Base-by-base conservation (phyloP, 2,888 invertebrate genomes). In the Ephialtes manifestator region DNA sequence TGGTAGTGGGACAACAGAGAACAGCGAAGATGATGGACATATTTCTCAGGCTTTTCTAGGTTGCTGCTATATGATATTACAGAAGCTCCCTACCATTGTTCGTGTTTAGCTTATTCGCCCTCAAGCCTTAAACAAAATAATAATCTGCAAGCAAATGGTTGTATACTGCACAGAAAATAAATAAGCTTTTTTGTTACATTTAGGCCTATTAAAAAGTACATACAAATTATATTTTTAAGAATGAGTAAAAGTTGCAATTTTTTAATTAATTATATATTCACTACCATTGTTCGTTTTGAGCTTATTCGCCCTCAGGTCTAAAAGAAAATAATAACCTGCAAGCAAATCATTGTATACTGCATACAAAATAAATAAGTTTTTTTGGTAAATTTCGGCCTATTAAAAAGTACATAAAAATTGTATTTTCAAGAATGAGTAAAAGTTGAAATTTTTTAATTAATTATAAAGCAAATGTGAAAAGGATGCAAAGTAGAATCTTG, bases 21-120 rank as follows among this genome's bases (percentile, higher is more conserved):
- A 55, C 51, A 43, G 51, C 43, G 4, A 43, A 39, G 43, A 63
- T 65, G 53, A 80, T 43, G 28, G 20, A 53, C 31, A 24, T 43
- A 65, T 70, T 28, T 28, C 71, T 55, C 60, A 11, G 60, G 60
- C 39, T 65, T 71, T 53, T 65, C 39, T 18, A 7, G 15, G n/a
- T 35, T n/a, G 11, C 60, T 39, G 11, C 24, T 18, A 55, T 13
- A 28, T 46, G 4, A 46, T 70, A 60, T 60, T 24, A 72, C 28
- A 24, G 4, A 31, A 15, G 28, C 55, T 11, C 55, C 8, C 48
- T 4, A 15, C 48, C 55, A 55, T 55, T 55, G 24, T 55, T 55
- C 55, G 24, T 13, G 28, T 58, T 58, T 1, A 10, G 28, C 55
- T 58, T 4, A 13, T 13, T 13, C 8, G 0, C 8, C 2, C 18